Base-by-base conservation (phyloP, 2,888 invertebrate species). In the Pollenia angustigena region DNA sequence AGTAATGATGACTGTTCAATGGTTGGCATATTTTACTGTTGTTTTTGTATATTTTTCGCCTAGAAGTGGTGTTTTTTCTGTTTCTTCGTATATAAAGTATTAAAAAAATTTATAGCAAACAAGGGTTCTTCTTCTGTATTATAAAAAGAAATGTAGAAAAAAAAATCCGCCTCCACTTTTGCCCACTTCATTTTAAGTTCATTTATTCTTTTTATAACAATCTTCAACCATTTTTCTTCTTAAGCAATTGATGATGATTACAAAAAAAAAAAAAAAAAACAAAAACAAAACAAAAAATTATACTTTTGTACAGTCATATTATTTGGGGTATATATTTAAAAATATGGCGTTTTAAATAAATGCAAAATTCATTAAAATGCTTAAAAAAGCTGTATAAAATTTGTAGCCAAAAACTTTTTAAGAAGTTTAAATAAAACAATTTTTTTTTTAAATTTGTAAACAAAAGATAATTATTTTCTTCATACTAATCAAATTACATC, bases 1-100 rank as follows among this genome's bases (percentile, higher is more conserved):
- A 69, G 58, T 75, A 71, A 82, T 82, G 76, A 82, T 76, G 69
- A 82, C 82, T 76, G 76, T 71, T 82, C 76, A 82, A 82, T 82
- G 68, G 81, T 60, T 75, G 58, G 68, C 60, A 75, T 82, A 75
- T 75, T 68, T 75, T 75, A 58, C 52, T 81, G 74, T 69, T 76
- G 42, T 62, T 48, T 18, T 66, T 75, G n/a, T 52, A 23, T 64
- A 14, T 68, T 68, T 52, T 68, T 66, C 9, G 32, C 44, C 66
- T 66, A 50, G 81, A 44, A 81, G 81, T 81, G 81, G 81, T 81
- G 68, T 32, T 68, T 80, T 76, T 44, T 76, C 18, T 64, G 42
- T 64, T 56, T 42, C 42, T 71, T 80, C 76, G 60, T 80, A 56
- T 81, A 66, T 66, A 72, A 81, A 81, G 74, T 81, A 74, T 81